These are phyloP conservation scores for Diarsia mendica DNA, from an alignment of 2,888 invertebrate species.

Conservation along the genomic window DNA sequence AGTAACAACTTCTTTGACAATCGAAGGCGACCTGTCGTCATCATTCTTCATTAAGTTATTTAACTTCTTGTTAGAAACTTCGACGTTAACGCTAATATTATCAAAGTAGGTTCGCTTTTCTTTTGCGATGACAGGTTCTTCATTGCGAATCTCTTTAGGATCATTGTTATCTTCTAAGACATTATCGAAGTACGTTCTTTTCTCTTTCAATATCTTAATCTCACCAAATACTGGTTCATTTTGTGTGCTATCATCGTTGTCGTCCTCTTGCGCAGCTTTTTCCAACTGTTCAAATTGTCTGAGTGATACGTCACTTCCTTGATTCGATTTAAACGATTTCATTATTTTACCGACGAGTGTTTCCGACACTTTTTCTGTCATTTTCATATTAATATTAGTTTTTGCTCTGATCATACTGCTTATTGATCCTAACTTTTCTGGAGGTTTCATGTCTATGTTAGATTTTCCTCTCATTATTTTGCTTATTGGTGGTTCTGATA, in stretches of 20 bases:
- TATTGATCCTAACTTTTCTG: slow-evolving; percentile 38
- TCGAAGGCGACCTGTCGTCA: slow-evolving; percentile 79
- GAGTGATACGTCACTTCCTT: slow-evolving; percentile 76
- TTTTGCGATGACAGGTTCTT: slow-evolving; percentile 42
- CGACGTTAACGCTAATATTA: slow-evolving; percentile 68
- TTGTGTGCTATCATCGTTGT: slow-evolving; percentile 52
- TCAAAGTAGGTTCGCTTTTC: slow-evolving; percentile 77
- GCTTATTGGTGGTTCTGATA: slow-evolving; percentile 9
- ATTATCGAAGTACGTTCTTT: slow-evolving; percentile 74
- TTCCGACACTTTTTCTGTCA: slow-evolving; percentile 61
- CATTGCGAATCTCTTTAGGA: slow-evolving; percentile 25
- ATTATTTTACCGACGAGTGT: slow-evolving; percentile 74
- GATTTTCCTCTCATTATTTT: slow-evolving; percentile 49
- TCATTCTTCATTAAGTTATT: slow-evolving; percentile 65
- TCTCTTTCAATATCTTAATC: slow-evolving; percentile 74
- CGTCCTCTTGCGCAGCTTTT: slow-evolving; percentile 68
- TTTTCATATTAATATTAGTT: slow-evolving; percentile 40
- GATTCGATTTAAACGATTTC: slow-evolving; percentile 69
- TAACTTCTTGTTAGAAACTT: slow-evolving; percentile 62
- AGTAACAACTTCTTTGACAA: slow-evolving; percentile 76
- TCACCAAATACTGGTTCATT: slow-evolving; percentile 64
- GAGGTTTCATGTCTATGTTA: slow-evolving; percentile 38
- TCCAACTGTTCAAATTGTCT: slow-evolving; percentile 81
- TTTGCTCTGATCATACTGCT: slow-evolving; percentile 35
- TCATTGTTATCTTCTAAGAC: slow-evolving; percentile 37